Conservation (phyloP, 2,888 invertebrate species). For the Lordiphosa fenestrarum region DNA sequence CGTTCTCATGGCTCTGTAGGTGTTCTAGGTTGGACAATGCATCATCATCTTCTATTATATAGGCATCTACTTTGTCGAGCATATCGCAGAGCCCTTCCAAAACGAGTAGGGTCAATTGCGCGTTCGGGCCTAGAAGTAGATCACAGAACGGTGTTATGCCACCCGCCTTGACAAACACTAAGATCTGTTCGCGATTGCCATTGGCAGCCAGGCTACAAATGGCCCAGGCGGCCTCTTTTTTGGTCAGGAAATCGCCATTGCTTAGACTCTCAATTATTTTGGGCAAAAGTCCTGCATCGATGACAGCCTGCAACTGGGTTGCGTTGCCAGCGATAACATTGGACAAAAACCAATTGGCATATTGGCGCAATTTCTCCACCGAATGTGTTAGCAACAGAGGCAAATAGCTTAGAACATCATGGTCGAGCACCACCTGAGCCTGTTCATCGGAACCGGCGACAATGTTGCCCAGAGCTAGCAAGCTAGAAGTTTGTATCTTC, state of each 20-base stretch:
- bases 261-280: slow-evolving; percentile 95
- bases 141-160: slow-evolving; percentile 98
- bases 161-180: slow-evolving; percentile 91
- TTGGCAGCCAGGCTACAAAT: slow-evolving; percentile 99
- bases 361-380: slow-evolving; percentile 99
- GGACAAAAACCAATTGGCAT: slow-evolving; percentile 99
- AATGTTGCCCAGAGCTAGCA: slow-evolving; percentile 98
- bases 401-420: slow-evolving; percentile 96
- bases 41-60: slow-evolving; percentile 89
- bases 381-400: slow-evolving; percentile 94
- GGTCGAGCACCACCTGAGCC: slow-evolving; percentile 98
- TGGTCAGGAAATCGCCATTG: slow-evolving; percentile 97
- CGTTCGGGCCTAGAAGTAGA: slow-evolving; percentile 95
- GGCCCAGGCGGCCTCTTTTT: slow-evolving; percentile 99
- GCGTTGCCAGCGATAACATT: slow-evolving; percentile 99
- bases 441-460: slow-evolving; percentile 99
- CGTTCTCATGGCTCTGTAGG: slow-evolving; percentile 98
- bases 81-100: slow-evolving; percentile 99
- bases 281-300: slow-evolving; percentile 94
- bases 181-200: slow-evolving; percentile 95
- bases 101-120: slow-evolving; percentile 94
- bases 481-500: slow-evolving; percentile 94
- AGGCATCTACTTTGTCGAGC: slow-evolving; percentile 95
- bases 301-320: slow-evolving; percentile 97
- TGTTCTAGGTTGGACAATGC: slow-evolving; percentile 98